Evolutionary conservation across 2,113 vertebrate genomes (phyloP), one percentile per base, ranked within the genome.

Genomic region (Megalops atlanticus): DNA sequence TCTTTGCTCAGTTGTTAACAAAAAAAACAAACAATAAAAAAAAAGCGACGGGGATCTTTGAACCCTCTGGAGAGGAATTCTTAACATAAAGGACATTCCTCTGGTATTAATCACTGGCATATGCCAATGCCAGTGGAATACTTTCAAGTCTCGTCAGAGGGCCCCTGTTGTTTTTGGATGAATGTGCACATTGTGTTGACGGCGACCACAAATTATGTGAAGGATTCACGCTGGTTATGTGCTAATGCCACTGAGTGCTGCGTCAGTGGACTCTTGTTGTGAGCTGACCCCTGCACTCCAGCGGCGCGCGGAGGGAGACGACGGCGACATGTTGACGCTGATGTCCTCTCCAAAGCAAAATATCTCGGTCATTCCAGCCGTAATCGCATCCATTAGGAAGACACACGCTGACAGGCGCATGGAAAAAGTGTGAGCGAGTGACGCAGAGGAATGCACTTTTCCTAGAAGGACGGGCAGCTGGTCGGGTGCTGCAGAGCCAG

Each of bases 51-150:
- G 11, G 36, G 85, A 84, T 71, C 74, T 68, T 82, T 80, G 75
- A 79, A 0, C 0, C 33, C 31, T 38, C 81, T 49, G 75, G 36
- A 58, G 16, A 58, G 36, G 35, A 70, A 87, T 64, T 86, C 52
- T 80, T 82, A 79, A 86, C 82, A 85, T 87, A 47, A 83, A 74
- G 54, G 54, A 76, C 82, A 88, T 89, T 81, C 52, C 74, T 74
- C 38, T 14, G 11, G 11, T 6, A n/a, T 85, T 83, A 84, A 75
- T 91, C 84, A 87, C 40, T 76, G 16, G 41, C 68, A 74, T 16
- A 36, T 80, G 79, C 72, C 75, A 58, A 70, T 70, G 8, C 33
- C 21, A 1, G 33, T 4, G 58, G 45, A 83, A 78, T 75, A 64
- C 40, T 52, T 36, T 58, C 15, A 11, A 45, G 45, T 47, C 1